Evolutionary conservation across 1,140 invertebrate genomes (phyloP), one percentile per base, ranked within the genome.

Genomic region (Lasioglossum baleicum): DNA sequence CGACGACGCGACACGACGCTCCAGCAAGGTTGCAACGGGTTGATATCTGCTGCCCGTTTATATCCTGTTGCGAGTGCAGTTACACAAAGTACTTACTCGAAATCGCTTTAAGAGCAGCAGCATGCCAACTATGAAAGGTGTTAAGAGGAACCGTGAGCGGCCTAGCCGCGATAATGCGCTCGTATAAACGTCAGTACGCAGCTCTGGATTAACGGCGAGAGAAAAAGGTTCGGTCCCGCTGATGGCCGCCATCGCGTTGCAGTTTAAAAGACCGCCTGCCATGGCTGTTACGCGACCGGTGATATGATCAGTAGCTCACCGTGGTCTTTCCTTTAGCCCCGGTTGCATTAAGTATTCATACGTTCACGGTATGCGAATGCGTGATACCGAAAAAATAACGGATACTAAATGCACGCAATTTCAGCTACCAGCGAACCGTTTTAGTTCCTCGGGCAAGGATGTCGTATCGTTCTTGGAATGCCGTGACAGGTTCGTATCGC

Each of bases 21-120:
- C 74, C 66, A 58, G 80, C 76, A 82, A 85, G 71, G 73, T 63
- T 61, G 67, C 40, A 31, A 35, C 17, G 35, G 68, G 63, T 26
- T 66, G 85, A 90, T 90, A 89, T 90, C 88, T 81, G 84, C 88
- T 81, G 84, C 72, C 84, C 89, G 89, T 88, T 91, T 90, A 90
- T 84, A 80, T 82, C 73, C 65, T 81, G 64, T 76, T 75, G 79
- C 73, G 64, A 80, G 80, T 26, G 78, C 90, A 89, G 89, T 90
- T 86, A 81, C 84, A 89, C 88, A 88, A 88, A 88, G 84, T 87
- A 88, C 90, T 88, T 86, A 78, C 84, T 87, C 79, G 79, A 81
- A 88, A 90, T 90, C 88, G 85, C 87, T 87, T 83, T 87, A 85
- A 88, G 67, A 83, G 81, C 81, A 81, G 73, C 73, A 81, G 75